phyloP scores from a whole-genome alignment of 2,888 invertebrate species.

The Antheraea yamamai region DNA sequence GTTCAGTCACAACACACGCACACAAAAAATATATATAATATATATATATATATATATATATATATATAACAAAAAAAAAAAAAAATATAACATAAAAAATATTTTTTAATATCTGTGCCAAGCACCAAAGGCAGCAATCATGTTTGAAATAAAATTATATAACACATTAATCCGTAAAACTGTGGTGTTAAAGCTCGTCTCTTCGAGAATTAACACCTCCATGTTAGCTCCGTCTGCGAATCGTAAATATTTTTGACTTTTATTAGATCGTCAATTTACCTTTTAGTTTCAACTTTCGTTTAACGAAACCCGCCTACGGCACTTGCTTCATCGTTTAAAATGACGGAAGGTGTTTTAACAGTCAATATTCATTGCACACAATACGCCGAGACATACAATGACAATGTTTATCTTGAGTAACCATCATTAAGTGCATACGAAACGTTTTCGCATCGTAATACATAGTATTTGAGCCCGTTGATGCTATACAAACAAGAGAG shows the following conservation, averaged over 20 bases:
- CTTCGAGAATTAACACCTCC: neutral
- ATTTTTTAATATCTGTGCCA: neutral
- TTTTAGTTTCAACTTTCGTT: constrained; percentile 46
- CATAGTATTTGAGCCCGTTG: neutral
- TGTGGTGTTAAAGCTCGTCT: neutral
- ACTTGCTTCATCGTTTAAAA: constrained; percentile 46
- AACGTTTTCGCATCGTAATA: neutral
- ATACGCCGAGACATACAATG: constrained; percentile 24
- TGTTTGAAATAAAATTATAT: constrained; percentile 3
- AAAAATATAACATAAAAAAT: too few species aligned
- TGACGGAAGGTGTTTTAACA: constrained; percentile 31
- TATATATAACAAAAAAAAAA: too few species aligned
- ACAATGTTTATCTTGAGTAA: constrained; percentile 31
- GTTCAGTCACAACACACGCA: too few species aligned
- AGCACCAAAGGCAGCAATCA: neutral
- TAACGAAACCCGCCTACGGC: constrained; percentile 55
- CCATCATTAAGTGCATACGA: constrained; percentile 11
- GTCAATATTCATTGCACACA: constrained; percentile 33
- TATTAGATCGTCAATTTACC: constrained; percentile 24
- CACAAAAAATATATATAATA: too few species aligned
- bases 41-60: too few species aligned
- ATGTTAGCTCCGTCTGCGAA: constrained; percentile 20
- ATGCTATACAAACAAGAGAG: neutral
- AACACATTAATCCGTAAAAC: neutral
- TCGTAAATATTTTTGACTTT: constrained; percentile 30